Evolutionary conservation across 2,888 invertebrate genomes (phyloP), one percentile per base, ranked within the genome.

Genomic region (Xestia ashworthii): DNA sequence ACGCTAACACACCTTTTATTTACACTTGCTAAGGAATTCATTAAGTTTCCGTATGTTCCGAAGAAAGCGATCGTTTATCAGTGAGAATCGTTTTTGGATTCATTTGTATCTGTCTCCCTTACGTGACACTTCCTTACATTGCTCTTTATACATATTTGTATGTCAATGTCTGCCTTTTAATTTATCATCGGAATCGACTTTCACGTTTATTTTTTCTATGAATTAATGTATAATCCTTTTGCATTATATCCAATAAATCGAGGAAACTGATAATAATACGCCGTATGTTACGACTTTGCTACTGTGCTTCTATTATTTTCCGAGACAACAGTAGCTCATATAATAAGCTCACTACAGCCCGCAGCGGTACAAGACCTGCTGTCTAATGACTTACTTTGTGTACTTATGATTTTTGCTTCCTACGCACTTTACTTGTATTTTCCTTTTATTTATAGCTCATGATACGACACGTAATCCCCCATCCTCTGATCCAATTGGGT

Each of bases 51-150:
- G 64, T 71, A 78, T 78, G 76, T 76, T 67, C 55, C 69, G 76
- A 70, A 68, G 71, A 69, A 68, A 80, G 76, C 81, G 84, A 84
- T 90, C 87, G 83, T 87, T 89, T 87, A 89, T 86, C 89, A 87
- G 75, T 75, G 72, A 71, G 74, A 81, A 85, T 74, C 83, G 84
- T 80, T 85, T 88, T 85, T 81, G 75, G 85, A 88, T 82, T 86
- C 86, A 90, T 90, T 90, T 90, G 82, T 90, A 89, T 84, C 90
- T 84, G 90, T 89, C 90, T 71, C 44, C 76, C 77, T 79, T 80
- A 73, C 73, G 82, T 83, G 85, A 86, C 87, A 83, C 73, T 81
- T 87, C 80, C 85, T 86, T 80, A 79, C 82, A 81, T 73, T 71
- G 71, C 73, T 83, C 74, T 80, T 84, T 83, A 81, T 80, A 65